A percentile compares a stretch with the other conserved stretches of the same genome.
Evolutionary conservation across 1,140 invertebrate genomes (phyloP).

Genomic region (Polypedilum vanderplanki): DNA sequence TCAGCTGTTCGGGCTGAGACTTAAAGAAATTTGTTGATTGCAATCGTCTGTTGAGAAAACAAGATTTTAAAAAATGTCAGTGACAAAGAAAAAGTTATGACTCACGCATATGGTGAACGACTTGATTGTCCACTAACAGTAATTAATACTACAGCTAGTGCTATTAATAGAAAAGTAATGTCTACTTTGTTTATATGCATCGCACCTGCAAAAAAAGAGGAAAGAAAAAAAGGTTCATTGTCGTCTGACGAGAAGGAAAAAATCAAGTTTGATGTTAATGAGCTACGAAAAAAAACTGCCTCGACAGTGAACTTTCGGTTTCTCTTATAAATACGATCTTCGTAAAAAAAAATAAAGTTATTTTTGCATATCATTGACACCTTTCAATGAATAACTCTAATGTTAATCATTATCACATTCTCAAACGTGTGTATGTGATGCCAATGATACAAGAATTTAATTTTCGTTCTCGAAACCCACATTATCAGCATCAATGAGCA

Average conservation of each 20-base stretch:
- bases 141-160: too few relatives aligned
- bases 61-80: background rate
- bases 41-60: too few relatives aligned
- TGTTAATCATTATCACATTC: background rate
- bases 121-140: too few relatives aligned
- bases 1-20: background rate
- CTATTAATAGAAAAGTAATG: too few relatives aligned
- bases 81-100: background rate
- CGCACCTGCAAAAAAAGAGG: background rate
- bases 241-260: background rate
- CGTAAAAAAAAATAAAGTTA: background rate
- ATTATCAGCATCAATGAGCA: background rate
- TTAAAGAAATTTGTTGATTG: background rate
- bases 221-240: background rate
- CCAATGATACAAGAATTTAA: background rate
- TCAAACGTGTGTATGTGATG: background rate
- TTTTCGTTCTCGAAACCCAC: background rate
- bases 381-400: background rate
- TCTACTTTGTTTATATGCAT: too few relatives aligned
- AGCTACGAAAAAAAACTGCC: background rate
- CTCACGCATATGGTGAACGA: background rate
- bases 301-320: constrained; percentile 4
- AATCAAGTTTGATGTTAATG: background rate
- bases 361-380: background rate
- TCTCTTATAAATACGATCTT: background rate